Conservation (phyloP, 2,888 invertebrate species). For the Gasteruption jaculator region DNA sequence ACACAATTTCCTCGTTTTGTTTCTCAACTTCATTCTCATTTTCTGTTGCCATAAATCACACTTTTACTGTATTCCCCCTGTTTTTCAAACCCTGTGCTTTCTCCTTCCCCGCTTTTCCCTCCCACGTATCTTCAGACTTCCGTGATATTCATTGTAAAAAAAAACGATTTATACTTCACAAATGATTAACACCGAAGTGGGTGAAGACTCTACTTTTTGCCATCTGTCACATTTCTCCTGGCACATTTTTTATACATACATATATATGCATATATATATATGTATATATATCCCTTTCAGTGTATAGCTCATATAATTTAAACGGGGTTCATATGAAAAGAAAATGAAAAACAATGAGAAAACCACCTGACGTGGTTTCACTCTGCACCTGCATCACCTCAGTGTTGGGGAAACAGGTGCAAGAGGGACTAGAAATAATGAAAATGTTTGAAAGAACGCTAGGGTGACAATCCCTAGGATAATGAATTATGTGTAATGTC, state of each 20-base stretch:
- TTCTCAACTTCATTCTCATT: background rate
- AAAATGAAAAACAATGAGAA: no score
- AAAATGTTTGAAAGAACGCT: no score
- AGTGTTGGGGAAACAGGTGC: conserved; percentile 1
- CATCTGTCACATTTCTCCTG: no score
- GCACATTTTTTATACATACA: conserved; percentile 11
- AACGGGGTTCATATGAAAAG: no score
- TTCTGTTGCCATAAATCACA: no score
- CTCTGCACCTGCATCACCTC: no score
- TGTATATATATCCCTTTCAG: conserved; percentile 9
- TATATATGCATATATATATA: conserved; percentile 9
- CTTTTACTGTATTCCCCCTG: conserved; percentile 3
- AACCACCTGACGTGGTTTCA: no score
- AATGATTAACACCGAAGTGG: no score
- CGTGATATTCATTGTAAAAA: conserved; percentile 10
- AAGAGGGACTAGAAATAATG: background rate
- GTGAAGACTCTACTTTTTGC: no score
- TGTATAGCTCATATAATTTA: no score
- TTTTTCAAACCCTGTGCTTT: background rate
- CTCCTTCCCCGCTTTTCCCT: conserved; percentile 10
- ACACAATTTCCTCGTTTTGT: conserved; percentile 15
- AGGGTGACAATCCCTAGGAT: no score
- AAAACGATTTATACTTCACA: no score
- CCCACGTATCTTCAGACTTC: conserved; percentile 5
- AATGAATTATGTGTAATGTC: background rate